Conservation (phyloP, 2,888 invertebrate species). For the Cephus pygmeus region DNA sequence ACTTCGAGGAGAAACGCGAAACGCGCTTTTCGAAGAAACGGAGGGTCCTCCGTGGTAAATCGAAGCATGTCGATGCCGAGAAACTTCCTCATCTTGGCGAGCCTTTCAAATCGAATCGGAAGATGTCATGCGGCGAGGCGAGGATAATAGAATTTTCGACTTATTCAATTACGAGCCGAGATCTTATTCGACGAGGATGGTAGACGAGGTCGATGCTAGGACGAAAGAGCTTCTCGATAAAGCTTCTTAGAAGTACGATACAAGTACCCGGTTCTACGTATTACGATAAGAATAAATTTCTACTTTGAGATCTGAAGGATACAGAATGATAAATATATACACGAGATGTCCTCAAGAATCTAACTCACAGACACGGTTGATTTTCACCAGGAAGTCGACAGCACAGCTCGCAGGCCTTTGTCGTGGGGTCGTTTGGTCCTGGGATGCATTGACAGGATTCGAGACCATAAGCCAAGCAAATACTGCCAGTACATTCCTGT, state of each 20-base stretch:
- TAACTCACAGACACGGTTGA: slow-evolving; percentile 77
- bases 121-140: slow-evolving; percentile 2
- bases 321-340: neutral
- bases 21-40: neutral
- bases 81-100: neutral
- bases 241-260: neutral
- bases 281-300: neutral
- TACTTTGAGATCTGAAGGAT: neutral
- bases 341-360: neutral
- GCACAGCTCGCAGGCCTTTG: slow-evolving; percentile 92
- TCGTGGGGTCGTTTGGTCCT: slow-evolving; percentile 80
- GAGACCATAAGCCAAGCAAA: slow-evolving; percentile 94
- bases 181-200: slow-evolving; percentile 16
- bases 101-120: slow-evolving; percentile 2
- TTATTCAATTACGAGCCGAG: slow-evolving; percentile 7
- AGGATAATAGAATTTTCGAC: slow-evolving; percentile 2
- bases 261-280: neutral
- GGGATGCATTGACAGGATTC: slow-evolving; percentile 95
- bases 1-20: neutral
- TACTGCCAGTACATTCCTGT: slow-evolving; percentile 96
- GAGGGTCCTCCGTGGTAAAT: neutral
- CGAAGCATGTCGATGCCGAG: neutral
- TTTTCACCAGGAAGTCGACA: slow-evolving; percentile 88
- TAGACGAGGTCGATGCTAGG: neutral
- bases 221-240: neutral